phyloP scores from a whole-genome alignment of 2,888 invertebrate genomes.

The Cyaniris semiargus region DNA sequence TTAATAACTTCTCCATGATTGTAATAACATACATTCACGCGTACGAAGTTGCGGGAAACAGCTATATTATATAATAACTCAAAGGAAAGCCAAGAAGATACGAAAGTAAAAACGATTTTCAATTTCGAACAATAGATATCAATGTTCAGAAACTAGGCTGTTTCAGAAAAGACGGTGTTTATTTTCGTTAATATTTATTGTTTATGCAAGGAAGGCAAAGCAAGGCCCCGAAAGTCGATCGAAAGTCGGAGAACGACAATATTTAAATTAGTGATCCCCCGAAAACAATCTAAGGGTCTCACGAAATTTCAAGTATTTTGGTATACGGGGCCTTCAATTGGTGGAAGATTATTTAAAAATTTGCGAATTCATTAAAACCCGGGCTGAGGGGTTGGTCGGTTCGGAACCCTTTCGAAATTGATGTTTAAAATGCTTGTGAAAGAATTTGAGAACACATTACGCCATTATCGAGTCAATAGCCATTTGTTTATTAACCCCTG shows the following conservation, averaged over 20 bases:
- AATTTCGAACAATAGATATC: background rate
- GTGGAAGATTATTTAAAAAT: constrained; percentile 21
- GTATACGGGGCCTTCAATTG: background rate
- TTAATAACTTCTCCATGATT: too few relatives aligned
- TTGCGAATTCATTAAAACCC: constrained; percentile 15
- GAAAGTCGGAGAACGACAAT: constrained; percentile 22
- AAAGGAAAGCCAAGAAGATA: background rate
- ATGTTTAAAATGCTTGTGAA: constrained; percentile 12
- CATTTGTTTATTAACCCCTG: constrained; percentile 3
- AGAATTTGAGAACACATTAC: background rate
- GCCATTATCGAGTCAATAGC: background rate
- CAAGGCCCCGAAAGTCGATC: constrained; percentile 5
- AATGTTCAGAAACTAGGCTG: background rate
- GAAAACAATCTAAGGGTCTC: constrained; percentile 9
- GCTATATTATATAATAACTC: too few relatives aligned
- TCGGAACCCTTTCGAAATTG: background rate
- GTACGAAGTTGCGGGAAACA: too few relatives aligned
- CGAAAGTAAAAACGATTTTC: background rate
- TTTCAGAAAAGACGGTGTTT: background rate
- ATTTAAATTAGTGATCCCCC: constrained; percentile 21
- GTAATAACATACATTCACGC: too few relatives aligned
- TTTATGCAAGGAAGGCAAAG: constrained; percentile 6
- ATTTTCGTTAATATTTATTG: constrained; percentile 4
- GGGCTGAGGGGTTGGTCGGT: background rate
- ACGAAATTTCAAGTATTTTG: constrained; percentile 27